phyloP scores from a whole-genome alignment of 2,113 vertebrate genomes.

The Jaculus jaculus region DNA sequence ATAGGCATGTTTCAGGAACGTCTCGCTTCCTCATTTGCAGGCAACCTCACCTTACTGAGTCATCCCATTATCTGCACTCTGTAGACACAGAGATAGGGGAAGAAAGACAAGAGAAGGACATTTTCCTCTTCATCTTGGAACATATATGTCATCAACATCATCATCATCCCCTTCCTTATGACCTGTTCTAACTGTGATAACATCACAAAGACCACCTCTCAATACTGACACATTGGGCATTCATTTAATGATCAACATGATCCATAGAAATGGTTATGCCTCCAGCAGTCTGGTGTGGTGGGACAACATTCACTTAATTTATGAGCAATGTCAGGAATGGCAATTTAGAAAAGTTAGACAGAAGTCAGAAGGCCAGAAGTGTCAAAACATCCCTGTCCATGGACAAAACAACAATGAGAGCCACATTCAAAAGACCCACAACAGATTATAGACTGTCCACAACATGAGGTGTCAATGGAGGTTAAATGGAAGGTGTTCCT shows the following conservation, averaged over 20 bases:
- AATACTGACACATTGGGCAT: too few relatives aligned
- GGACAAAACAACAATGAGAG: too few relatives aligned
- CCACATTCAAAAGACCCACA: too few relatives aligned
- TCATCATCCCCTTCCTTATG: too few relatives aligned
- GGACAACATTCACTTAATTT: neutral
- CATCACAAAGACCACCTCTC: neutral
- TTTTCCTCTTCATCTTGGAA: too few relatives aligned
- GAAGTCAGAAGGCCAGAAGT: neutral
- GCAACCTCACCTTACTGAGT: neutral
- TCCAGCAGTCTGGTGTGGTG: neutral
- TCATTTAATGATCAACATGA: neutral
- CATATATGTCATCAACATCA: too few relatives aligned
- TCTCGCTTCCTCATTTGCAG: neutral
- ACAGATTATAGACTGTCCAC: too few relatives aligned
- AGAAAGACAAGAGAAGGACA: neutral
- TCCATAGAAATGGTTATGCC: neutral
- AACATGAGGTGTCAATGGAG: too few relatives aligned
- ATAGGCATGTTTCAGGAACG: neutral
- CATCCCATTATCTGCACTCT: neutral
- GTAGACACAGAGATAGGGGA: too few relatives aligned
- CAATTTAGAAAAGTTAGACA: too few relatives aligned
- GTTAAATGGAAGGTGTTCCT: too few relatives aligned
- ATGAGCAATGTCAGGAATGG: too few relatives aligned
- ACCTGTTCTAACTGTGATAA: neutral
- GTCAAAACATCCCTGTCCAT: neutral